phyloP scores from a whole-genome alignment of 1,140 invertebrate genomes.

The Nasonia vitripennis region DNA sequence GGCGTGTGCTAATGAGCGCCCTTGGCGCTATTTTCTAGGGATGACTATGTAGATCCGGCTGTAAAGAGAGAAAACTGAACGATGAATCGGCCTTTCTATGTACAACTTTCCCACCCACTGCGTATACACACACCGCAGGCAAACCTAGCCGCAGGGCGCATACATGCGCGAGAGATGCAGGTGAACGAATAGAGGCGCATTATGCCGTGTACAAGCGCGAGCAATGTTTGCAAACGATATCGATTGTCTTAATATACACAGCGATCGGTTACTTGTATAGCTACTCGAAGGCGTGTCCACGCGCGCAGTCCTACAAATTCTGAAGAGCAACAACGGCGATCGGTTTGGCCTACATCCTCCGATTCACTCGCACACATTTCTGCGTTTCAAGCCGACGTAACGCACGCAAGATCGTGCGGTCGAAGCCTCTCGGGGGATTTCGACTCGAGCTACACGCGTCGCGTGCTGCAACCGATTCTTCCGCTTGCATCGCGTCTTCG shows the following conservation, averaged over 20 bases:
- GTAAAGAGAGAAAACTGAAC: background rate
- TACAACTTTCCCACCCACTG: constrained; percentile 40
- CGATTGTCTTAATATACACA: background rate
- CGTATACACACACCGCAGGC: too few species aligned
- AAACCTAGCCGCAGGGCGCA: background rate
- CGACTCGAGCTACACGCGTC: too few species aligned
- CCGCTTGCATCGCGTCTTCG: too few species aligned
- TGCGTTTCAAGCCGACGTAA: too few species aligned
- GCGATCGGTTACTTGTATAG: background rate
- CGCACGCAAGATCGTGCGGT: too few species aligned
- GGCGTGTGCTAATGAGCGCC: too few species aligned
- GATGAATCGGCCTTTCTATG: constrained; percentile 49
- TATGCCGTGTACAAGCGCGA: too few species aligned
- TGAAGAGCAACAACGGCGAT: too few species aligned
- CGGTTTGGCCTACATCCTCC: too few species aligned
- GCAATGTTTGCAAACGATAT: background rate
- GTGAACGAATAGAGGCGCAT: background rate
- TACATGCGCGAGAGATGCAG: background rate
- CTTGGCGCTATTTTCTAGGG: background rate
- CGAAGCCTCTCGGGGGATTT: too few species aligned
- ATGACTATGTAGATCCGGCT: constrained; percentile 30
- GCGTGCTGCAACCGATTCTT: too few species aligned
- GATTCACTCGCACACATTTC: too few species aligned
- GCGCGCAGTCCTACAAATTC: background rate
- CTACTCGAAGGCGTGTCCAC: background rate